Percentiles rank a stretch among this genome's conserved stretches.
Evolutionary conservation across 92 coral and sea anemone species (phyloP).

Genomic region (Ricordea florida): DNA sequence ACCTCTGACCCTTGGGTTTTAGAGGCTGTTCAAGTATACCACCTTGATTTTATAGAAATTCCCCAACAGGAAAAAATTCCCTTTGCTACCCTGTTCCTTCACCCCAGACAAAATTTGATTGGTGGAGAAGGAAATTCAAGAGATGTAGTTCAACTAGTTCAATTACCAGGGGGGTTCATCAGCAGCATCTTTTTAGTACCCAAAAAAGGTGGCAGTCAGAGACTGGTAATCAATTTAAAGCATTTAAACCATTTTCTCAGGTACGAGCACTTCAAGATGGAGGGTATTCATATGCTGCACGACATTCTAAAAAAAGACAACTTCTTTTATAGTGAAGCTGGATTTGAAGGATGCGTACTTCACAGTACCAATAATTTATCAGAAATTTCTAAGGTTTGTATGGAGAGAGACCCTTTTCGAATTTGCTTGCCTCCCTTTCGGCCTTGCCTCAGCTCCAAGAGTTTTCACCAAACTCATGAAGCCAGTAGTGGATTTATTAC

Average conservation of each 20-base stretch:
- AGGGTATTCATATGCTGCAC: conserved; percentile 49
- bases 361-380: conserved; percentile 45
- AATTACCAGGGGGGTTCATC: conserved; percentile 41
- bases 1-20: conserved; percentile 39
- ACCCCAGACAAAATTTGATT: no score
- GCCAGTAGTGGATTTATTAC: conserved; percentile 44
- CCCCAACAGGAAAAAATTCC: conserved; percentile 3
- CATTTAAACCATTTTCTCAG: conserved; percentile 48
- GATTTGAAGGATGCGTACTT: conserved; percentile 59
- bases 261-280: conserved; percentile 73
- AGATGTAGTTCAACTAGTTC: conserved; percentile 56
- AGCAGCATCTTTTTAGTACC: conserved; percentile 50
- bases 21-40: not conserved
- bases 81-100: not conserved
- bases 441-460: conserved; percentile 46
- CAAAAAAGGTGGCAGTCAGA: conserved; percentile 47
- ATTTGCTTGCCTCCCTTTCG: conserved; percentile 62
- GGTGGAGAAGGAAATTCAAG: conserved; percentile 8
- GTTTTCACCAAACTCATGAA: conserved; percentile 54
- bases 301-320: conserved; percentile 55
- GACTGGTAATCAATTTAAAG: conserved; percentile 55
- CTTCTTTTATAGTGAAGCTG: conserved; percentile 45
- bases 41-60: conserved; percentile 6
- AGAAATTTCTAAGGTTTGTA: conserved; percentile 21
- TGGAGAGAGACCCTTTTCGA: conserved; percentile 14